Conservation (phyloP, 2,113 vertebrate species). For the Marcusenius ussheri region DNA sequence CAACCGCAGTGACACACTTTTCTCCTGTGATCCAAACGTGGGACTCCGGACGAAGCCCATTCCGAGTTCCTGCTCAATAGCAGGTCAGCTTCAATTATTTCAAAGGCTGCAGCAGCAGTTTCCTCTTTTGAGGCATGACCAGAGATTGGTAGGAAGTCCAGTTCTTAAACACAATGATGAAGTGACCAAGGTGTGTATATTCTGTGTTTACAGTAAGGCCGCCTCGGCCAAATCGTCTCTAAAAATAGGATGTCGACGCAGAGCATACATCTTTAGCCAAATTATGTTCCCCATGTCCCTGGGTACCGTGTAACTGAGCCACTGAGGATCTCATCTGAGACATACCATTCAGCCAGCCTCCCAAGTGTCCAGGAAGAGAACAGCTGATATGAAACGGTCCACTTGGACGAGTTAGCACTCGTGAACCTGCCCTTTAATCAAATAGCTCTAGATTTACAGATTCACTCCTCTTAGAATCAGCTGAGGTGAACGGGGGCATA, state of each 20-base stretch:
- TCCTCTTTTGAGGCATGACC: not conserved
- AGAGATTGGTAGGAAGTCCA: not conserved
- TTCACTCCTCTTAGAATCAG: not conserved
- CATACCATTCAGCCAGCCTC: not conserved
- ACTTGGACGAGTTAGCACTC: not conserved
- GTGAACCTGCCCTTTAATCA: not conserved
- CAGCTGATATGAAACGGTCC: not conserved
- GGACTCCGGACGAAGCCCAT: not conserved
- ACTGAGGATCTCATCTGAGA: not conserved
- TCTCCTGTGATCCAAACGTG: not conserved
- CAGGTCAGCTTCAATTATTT: not conserved
- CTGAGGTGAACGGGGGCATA: not conserved
- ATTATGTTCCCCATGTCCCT: not conserved
- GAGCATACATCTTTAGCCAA: not conserved
- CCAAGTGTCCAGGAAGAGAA: not conserved
- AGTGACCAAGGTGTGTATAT: not conserved
- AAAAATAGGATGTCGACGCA: not conserved
- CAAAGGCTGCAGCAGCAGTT: not conserved
- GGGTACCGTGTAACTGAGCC: not conserved
- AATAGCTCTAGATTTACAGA: not conserved
- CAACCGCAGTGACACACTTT: not conserved
- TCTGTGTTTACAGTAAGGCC: not conserved
- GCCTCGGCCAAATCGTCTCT: not conserved
- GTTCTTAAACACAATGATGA: not conserved
- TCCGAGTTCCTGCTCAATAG: not conserved